Evolutionary conservation across 1,140 invertebrate species (phyloP).

Genomic region (Sarcophaga peregrina): DNA sequence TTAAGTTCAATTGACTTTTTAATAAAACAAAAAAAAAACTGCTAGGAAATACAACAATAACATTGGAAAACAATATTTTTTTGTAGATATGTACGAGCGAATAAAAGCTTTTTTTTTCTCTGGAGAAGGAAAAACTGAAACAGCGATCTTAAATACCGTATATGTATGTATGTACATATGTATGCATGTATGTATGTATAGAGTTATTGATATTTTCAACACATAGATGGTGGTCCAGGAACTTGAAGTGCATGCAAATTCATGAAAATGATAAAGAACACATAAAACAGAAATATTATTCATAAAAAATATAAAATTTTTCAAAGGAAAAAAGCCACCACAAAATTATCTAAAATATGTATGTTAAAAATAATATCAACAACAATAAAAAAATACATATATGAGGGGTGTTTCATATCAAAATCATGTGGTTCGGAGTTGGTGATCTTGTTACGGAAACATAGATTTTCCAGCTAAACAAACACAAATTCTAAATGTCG

Average conservation of each 20-base stretch:
- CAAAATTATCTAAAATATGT: no score
- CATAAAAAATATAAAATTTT: neutral
- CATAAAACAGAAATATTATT: conserved; percentile 1
- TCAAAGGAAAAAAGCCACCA: no score
- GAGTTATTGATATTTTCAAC: conserved; percentile 21
- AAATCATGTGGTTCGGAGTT: no score
- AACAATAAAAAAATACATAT: no score
- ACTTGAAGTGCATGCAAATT: conserved; percentile 38
- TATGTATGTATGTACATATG: no score
- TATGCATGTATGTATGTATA: neutral
- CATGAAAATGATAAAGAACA: conserved; percentile 37
- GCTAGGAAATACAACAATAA: no score
- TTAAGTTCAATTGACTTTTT: conserved; percentile 10
- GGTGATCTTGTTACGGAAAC: no score
- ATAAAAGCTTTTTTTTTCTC: neutral
- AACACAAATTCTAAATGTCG: no score
- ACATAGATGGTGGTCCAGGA: conserved; percentile 37
- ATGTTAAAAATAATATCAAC: no score
- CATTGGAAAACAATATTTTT: neutral
- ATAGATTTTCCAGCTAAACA: no score
- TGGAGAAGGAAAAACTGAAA: neutral
- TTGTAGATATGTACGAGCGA: neutral
- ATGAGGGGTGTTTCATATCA: no score
- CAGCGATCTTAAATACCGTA: neutral
- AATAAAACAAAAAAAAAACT: conserved; percentile 2